Conservation (phyloP, 2,797 vertebrate species). For the Siniperca undulata region DNA sequence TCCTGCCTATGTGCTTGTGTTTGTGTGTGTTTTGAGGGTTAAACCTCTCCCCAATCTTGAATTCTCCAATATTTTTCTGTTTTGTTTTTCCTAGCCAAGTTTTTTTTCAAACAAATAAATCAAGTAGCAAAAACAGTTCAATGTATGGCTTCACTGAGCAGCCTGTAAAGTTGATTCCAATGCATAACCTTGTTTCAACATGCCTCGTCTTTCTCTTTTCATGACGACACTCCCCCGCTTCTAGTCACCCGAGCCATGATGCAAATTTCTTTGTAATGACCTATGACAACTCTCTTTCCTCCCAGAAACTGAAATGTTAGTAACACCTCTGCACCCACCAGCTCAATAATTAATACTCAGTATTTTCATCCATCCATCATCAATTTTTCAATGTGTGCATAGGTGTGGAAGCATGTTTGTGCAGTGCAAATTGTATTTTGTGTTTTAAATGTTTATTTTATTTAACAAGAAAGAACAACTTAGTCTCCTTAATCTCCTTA, state of each 20-base stretch:
- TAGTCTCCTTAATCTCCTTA: background rate
- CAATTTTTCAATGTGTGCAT: background rate
- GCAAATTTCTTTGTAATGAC: conserved; percentile 70
- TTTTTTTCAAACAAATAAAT: conserved; percentile 31
- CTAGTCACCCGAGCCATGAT: conserved; percentile 40
- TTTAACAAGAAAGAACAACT: background rate
- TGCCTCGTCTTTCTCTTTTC: conserved; percentile 57
- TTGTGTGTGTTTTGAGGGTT: conserved; percentile 59
- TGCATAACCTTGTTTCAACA: conserved; percentile 69
- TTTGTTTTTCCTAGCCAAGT: conserved; percentile 3
- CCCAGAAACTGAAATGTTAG: conserved; percentile 45
- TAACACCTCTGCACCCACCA: background rate
- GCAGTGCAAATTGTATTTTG: background rate
- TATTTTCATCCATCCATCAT: background rate
- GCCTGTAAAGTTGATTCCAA: conserved; percentile 52
- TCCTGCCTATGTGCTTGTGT: conserved; percentile 59
- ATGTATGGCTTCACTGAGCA: conserved; percentile 30
- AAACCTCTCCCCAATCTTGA: conserved; percentile 50
- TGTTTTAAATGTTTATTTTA: conserved; percentile 1
- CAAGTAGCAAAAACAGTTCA: conserved; percentile 38
- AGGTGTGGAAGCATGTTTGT: background rate
- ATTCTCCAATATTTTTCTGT: conserved; percentile 31
- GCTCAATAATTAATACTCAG: conserved; percentile 4
- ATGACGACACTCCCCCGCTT: conserved; percentile 42
- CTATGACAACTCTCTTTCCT: conserved; percentile 60